A percentile compares a stretch with the other conserved stretches of the same genome.
Evolutionary conservation across 2,797 vertebrate species (phyloP).

Genomic region (Austrolebias charrua): DNA sequence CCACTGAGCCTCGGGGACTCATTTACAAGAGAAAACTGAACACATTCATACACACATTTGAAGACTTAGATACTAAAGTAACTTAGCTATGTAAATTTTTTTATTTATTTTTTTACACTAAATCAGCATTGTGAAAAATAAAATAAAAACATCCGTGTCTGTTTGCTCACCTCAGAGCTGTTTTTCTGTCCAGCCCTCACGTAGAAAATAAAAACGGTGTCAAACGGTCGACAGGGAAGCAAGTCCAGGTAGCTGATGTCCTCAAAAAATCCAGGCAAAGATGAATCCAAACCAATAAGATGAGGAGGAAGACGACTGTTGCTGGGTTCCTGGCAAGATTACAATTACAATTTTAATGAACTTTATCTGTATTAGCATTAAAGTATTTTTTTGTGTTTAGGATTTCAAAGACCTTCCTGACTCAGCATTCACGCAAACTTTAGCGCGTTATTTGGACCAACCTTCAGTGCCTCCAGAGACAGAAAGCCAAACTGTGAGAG

Average conservation of each 20-base stretch:
- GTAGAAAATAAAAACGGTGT: slow-evolving; percentile 97
- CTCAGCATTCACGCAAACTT: too few relatives aligned
- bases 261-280: slow-evolving; percentile 91
- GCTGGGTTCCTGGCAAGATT: slow-evolving; percentile 84
- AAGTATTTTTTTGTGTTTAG: too few relatives aligned
- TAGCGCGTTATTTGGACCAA: slow-evolving; percentile 41
- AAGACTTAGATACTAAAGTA: too few relatives aligned
- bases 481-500: slow-evolving; percentile 96
- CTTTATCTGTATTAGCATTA: too few relatives aligned
- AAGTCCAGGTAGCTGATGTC: slow-evolving; percentile 94
- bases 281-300: slow-evolving; percentile 92
- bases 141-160: background rate
- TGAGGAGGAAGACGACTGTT: slow-evolving; percentile 98
- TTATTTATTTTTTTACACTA: too few relatives aligned
- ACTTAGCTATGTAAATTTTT: too few relatives aligned
- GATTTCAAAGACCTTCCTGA: too few relatives aligned
- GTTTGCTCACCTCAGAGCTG: slow-evolving; percentile 85
- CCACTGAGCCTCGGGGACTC: too few relatives aligned
- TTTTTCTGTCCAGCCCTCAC: slow-evolving; percentile 94
- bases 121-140: background rate
- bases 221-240: slow-evolving; percentile 93
- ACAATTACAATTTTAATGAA: background rate
- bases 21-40: too few relatives aligned
- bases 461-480: slow-evolving; percentile 93
- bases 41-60: too few relatives aligned